phyloP scores from a whole-genome alignment of 1,140 invertebrate genomes.

The Drosophila tsacasi region DNA sequence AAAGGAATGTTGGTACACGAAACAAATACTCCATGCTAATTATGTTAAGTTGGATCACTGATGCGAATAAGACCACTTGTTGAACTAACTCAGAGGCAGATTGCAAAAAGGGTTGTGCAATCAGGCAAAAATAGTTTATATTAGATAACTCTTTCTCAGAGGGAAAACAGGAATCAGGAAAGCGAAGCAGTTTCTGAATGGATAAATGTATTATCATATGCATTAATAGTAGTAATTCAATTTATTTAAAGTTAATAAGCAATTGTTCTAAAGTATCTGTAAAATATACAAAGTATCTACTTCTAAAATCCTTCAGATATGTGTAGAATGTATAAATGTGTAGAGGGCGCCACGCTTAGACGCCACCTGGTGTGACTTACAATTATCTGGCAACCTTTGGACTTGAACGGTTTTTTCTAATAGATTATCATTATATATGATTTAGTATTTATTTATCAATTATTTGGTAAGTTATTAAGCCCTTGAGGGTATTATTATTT shows the following conservation, averaged over 20 bases:
- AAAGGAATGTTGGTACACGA: slow-evolving; percentile 2
- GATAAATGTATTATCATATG: too few species aligned
- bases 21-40: background rate
- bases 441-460: background rate
- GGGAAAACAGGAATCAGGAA: background rate
- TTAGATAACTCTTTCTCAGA: background rate
- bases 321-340: slow-evolving; percentile 18
- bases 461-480: background rate
- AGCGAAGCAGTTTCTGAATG: background rate
- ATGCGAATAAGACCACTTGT: background rate
- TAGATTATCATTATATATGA: too few species aligned
- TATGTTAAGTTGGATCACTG: slow-evolving; percentile 1
- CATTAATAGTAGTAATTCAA: too few species aligned
- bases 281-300: slow-evolving; percentile 3
- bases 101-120: background rate
- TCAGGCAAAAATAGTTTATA: background rate
- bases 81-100: background rate
- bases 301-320: background rate
- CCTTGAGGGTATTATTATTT: too few species aligned
- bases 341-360: slow-evolving; percentile 9
- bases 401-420: background rate
- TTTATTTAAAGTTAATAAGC: background rate
- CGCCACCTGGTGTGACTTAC: slow-evolving; percentile 6
- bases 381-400: slow-evolving; percentile 1
- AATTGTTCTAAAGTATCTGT: background rate